These are phyloP conservation scores for Octodon degus DNA, from an alignment of 2,113 vertebrate species.

Conservation along the genomic window DNA sequence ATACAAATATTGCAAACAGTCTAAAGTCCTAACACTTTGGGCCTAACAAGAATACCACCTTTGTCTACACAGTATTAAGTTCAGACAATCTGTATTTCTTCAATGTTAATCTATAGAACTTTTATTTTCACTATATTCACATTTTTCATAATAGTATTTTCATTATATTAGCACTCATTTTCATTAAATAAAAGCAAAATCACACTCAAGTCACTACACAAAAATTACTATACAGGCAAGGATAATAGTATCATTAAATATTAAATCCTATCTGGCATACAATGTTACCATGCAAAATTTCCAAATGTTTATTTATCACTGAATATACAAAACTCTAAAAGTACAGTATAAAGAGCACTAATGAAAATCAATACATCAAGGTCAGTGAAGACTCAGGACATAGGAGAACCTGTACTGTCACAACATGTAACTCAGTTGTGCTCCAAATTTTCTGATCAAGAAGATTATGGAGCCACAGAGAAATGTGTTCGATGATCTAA, in stretches of 20 bases:
- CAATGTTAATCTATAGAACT: constrained; percentile 6
- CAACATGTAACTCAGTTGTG: too few relatives aligned
- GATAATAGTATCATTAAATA: not conserved
- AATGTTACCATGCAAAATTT: not conserved
- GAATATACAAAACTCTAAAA: constrained; percentile 21
- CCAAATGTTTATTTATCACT: not conserved
- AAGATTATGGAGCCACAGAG: too few relatives aligned
- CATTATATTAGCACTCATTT: not conserved
- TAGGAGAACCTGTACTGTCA: too few relatives aligned
- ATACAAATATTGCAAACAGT: not conserved
- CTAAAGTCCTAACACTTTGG: not conserved
- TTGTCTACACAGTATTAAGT: not conserved
- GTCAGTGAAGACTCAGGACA: too few relatives aligned
- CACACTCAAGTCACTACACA: not conserved
- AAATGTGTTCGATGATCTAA: too few relatives aligned
- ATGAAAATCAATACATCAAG: constrained; percentile 3
- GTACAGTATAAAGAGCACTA: not conserved
- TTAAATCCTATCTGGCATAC: not conserved
- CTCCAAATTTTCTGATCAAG: too few relatives aligned
- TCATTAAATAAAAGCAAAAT: constrained; percentile 40
- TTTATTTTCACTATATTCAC: not conserved
- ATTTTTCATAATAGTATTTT: not conserved
- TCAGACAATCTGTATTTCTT: not conserved
- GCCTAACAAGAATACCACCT: not conserved
- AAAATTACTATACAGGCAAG: constrained; percentile 7